phyloP scores from a whole-genome alignment of 2,113 vertebrate genomes.

The Alouatta palliata region DNA sequence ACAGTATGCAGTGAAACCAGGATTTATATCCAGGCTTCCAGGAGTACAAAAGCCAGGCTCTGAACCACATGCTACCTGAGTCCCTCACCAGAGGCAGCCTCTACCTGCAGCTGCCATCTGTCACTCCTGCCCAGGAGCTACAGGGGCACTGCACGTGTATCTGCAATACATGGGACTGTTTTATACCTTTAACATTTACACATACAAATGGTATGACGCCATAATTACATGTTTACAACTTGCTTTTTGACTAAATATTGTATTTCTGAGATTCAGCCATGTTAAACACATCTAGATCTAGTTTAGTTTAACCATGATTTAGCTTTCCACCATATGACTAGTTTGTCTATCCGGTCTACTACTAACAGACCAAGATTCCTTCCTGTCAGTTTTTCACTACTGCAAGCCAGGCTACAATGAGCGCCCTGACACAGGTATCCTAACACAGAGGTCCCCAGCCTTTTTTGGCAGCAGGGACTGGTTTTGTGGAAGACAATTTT shows the following conservation, averaged over 20 bases:
- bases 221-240: background rate
- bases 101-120: background rate
- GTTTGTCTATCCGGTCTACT: background rate
- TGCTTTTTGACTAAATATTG: background rate
- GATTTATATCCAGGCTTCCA: background rate
- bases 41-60: background rate
- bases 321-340: background rate
- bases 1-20: background rate
- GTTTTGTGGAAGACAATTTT: too few species aligned
- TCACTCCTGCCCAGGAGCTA: background rate
- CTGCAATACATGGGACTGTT: rapidly evolving
- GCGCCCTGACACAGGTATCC: background rate
- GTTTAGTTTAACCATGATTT: background rate
- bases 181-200: background rate
- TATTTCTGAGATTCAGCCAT: background rate
- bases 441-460: background rate
- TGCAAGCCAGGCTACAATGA: background rate
- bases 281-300: background rate
- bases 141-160: rapidly evolving
- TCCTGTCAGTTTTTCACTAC: background rate
- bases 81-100: background rate
- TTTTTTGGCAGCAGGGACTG: too few species aligned
- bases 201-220: background rate
- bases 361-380: background rate
- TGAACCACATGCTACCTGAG: background rate